phyloP scores from a whole-genome alignment of 2,797 vertebrate species.

The Brachymystax lenok region DNA sequence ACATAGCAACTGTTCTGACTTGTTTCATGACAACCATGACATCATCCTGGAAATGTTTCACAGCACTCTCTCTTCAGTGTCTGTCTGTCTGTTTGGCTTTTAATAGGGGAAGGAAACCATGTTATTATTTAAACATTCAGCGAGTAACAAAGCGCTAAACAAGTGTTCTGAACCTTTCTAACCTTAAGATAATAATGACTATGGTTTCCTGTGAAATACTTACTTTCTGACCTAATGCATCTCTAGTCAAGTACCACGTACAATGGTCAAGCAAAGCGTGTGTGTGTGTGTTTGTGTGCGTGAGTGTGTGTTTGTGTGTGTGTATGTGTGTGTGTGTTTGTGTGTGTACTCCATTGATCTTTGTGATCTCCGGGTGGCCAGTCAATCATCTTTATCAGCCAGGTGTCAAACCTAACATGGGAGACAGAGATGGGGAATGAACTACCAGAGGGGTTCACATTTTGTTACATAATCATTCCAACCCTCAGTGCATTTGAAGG shows the following conservation, averaged over 20 bases:
- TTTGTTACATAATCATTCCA: background rate
- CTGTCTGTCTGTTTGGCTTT: slow-evolving; percentile 45
- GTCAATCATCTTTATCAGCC: background rate
- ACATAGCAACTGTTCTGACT: slow-evolving; percentile 45
- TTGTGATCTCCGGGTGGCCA: background rate
- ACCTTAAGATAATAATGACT: slow-evolving; percentile 15
- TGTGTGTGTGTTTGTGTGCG: slow-evolving; percentile 13
- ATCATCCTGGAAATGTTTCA: slow-evolving; percentile 57
- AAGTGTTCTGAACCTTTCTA: slow-evolving; percentile 33
- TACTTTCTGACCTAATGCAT: background rate
- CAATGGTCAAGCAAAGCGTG: too few relatives aligned
- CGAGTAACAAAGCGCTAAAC: slow-evolving; percentile 42
- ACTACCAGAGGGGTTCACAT: background rate
- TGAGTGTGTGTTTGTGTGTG: slow-evolving; percentile 25
- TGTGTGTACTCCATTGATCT: background rate
- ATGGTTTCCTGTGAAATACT: slow-evolving; percentile 28
- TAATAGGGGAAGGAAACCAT: slow-evolving; percentile 41
- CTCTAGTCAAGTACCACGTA: too few relatives aligned
- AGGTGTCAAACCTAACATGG: slow-evolving; percentile 4
- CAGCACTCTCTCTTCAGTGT: slow-evolving; percentile 19
- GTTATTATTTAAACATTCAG: slow-evolving; percentile 59
- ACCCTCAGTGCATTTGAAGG: background rate
- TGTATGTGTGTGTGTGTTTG: slow-evolving; percentile 9
- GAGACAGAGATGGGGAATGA: background rate
- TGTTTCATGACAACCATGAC: slow-evolving; percentile 63